Evolutionary conservation across 2,113 vertebrate genomes (phyloP).

Genomic region (Phalacrocorax carbo): DNA sequence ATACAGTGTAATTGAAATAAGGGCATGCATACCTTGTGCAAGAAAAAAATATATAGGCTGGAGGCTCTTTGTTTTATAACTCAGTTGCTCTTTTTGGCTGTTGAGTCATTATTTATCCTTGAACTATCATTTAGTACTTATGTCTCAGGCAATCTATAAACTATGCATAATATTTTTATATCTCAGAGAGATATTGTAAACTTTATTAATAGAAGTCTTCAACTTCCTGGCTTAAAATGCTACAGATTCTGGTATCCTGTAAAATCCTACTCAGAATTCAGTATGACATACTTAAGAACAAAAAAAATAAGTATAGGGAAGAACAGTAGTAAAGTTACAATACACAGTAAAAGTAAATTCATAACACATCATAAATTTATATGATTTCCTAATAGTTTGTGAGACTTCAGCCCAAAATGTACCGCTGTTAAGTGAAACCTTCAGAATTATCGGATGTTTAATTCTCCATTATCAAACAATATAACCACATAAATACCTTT

Average conservation of each 20-base stretch:
- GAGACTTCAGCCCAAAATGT: background rate
- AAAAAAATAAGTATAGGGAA: background rate
- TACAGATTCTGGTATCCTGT: background rate
- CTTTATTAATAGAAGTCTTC: background rate
- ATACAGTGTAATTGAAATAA: background rate
- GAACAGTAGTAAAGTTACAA: background rate
- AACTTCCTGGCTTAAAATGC: background rate
- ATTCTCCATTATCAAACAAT: background rate
- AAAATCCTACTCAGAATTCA: background rate
- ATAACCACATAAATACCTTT: background rate
- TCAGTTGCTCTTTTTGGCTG: background rate
- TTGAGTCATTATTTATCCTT: background rate
- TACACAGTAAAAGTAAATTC: background rate
- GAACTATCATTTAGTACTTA: background rate
- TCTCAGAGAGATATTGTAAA: background rate
- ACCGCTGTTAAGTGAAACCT: background rate
- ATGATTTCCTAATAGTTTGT: background rate
- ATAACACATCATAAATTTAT: background rate
- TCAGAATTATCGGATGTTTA: background rate
- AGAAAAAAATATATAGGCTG: background rate
- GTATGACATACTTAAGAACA: background rate
- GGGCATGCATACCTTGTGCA: background rate
- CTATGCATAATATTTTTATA: background rate
- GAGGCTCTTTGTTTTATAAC: background rate
- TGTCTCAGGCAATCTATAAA: background rate